Conservation (phyloP, 2,888 invertebrate genomes). For the Coenonympha arcania region DNA sequence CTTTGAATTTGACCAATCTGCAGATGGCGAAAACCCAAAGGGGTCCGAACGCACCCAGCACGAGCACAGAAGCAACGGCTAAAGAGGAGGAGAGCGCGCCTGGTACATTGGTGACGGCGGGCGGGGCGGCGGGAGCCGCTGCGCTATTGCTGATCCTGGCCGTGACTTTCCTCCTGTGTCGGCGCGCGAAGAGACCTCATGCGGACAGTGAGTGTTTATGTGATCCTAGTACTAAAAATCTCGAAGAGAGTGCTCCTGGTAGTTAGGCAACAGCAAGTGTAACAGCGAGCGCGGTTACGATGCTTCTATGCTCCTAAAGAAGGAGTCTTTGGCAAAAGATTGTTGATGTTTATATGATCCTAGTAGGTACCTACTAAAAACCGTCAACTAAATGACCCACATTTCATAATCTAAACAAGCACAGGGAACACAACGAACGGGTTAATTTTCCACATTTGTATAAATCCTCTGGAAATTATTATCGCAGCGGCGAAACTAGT, state of each 20-base stretch:
- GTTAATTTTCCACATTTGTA: neutral
- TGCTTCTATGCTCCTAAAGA: neutral
- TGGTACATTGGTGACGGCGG: constrained; percentile 57
- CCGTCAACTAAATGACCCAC: too few species aligned
- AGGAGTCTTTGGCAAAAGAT: too few species aligned
- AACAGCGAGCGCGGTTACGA: neutral
- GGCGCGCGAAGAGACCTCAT: constrained; percentile 51
- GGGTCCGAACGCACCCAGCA: constrained; percentile 26
- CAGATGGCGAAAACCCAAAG: constrained; percentile 34
- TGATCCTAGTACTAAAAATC: too few species aligned
- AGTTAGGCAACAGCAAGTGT: neutral
- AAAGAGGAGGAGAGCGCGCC: constrained; percentile 37
- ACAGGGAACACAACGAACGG: too few species aligned
- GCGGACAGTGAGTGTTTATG: constrained; percentile 44
- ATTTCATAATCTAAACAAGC: too few species aligned
- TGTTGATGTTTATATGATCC: too few species aligned
- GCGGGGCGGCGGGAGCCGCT: constrained; percentile 58
- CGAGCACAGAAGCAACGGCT: constrained; percentile 36
- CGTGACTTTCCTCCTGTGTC: constrained; percentile 52
- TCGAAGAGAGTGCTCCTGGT: neutral
- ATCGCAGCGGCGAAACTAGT: neutral
- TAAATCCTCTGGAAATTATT: neutral
- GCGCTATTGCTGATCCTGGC: constrained; percentile 50
- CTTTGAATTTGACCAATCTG: too few species aligned
- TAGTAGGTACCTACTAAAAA: too few species aligned